Base-by-base conservation (phyloP, 2,888 invertebrate species). In the Patella ulyssiponensis region DNA sequence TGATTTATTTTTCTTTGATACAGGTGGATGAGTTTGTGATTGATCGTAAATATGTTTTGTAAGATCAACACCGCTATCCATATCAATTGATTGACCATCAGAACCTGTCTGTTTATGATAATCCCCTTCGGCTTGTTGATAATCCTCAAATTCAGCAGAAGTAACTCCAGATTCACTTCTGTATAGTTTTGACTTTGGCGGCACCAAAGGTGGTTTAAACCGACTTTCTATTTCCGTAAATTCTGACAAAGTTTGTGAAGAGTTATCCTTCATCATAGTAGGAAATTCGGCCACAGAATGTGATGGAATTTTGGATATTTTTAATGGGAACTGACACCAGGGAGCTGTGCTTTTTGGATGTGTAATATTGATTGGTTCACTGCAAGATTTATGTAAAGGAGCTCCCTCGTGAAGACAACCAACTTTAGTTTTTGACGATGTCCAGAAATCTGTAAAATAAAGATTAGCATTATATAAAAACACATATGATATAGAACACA, bases 361-460 rank as follows among this genome's bases (percentile, higher is more conserved):
- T 56, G 79, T 82, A 79, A 89, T 87, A 83, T 87, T 87, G 78
- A 88, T 87, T 74, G 89, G 89, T 78, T 89, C 89, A 81, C 88
- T 89, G 56, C 79, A 83, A 1, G 88, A 88, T 76, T 88, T 89
- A 75, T 89, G 88, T 75, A 88, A 82, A 27, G 77, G 53, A 27
- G 76, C 77, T 17, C 73, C 71, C 0, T 77, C 76, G 0, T 76
- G 64, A 27, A n/a, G 51, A 70, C 70, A 71, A 78, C 70, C 23
- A 80, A 82, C 82, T 54, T 86, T 86, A 77, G 87, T 86, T 76
- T 83, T 80, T 15, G 86, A 79, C 0, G 89, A 88, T 52, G 87
- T 86, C 91, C 91, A 90, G 80, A 90, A 91, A 85, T 89, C 91
- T 92, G 86, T 74, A 89, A 91, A 54, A 17, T 72, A 69, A 73